Evolutionary conservation across 2,113 vertebrate genomes (phyloP), one percentile per base, ranked within the genome.

Genomic region (Anser cygnoides): DNA sequence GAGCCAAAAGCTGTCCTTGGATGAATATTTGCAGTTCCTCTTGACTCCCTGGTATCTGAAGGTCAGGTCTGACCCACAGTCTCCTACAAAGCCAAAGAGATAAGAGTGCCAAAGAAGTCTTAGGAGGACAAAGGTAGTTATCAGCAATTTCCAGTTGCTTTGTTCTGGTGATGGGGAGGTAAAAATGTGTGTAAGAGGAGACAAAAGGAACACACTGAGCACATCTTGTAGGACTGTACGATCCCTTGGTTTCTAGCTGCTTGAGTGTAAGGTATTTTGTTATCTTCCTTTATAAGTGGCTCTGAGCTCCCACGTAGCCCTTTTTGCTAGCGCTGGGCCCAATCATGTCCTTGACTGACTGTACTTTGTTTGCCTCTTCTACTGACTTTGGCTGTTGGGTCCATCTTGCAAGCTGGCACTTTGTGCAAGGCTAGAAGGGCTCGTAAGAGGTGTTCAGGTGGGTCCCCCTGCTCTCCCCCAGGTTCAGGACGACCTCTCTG

Each of bases 1-100:
- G 83, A 85, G 87, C 95, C 97, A 97, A 82, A 91, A 63, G 62
- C 58, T 91, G 74, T 85, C 92, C 92, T 96, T 96, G 95, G 63
- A 66, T 93, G 55, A 93, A 39, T 83, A 87, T 84, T 77, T 85
- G 82, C 81, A 39, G 73, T 92, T 96, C 58, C 46, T 96, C 76
- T 88, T 89, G 89, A 94, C 63, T 96, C 83, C 19, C 21, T 68
- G 59, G 35, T 94, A 96, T 96, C 89, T 94, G 89, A 97, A 97
- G 95, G 94, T 90, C 95, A 95, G 92, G 83, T 61, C 0, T 0
- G 80, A 70, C 67, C 33, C 59, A 62, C 37, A 46, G n/a, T 6
- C 52, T 89, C 81, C 80, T 50, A 61, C 65, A 70, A 73, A 94
- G 35, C 87, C 68, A 46, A 84, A 90, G 39, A 0, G 1, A 83